A percentile compares a stretch with the other conserved stretches of the same genome.
Evolutionary conservation across 2,888 invertebrate species (phyloP).

Genomic region (Oasisia sp.): DNA sequence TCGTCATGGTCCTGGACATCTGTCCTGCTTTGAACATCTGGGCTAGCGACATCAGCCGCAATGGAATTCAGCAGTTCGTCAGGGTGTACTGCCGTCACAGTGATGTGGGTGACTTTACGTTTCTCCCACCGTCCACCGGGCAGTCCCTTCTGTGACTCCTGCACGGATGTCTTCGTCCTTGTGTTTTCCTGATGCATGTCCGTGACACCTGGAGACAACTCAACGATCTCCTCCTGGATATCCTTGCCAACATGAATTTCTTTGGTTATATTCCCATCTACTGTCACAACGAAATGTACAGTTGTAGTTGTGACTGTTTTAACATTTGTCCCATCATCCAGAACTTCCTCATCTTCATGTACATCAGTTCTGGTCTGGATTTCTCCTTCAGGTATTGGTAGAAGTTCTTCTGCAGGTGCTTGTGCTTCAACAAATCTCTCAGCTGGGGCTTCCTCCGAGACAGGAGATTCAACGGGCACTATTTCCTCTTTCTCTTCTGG

Average conservation of each 20-base stretch:
- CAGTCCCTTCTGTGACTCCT: not conserved
- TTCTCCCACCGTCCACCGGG: not conserved
- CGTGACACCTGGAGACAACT: constrained; percentile 33
- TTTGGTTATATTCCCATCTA: not conserved
- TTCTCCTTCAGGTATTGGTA: not conserved
- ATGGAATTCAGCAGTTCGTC: not conserved
- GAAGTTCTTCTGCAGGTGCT: no score
- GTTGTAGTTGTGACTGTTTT: constrained; percentile 24
- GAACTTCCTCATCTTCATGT: not conserved
- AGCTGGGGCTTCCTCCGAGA: constrained; percentile 20
- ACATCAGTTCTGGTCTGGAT: not conserved
- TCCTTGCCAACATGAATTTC: constrained; percentile 28
- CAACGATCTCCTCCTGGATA: constrained; percentile 32
- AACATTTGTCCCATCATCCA: constrained; percentile 25
- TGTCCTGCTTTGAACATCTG: not conserved
- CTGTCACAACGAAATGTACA: not conserved
- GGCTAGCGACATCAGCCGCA: not conserved
- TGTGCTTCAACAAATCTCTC: constrained; percentile 23
- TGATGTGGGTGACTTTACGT: not conserved
- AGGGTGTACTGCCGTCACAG: not conserved
- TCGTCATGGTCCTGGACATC: not conserved
- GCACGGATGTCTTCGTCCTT: not conserved
- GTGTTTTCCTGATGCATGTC: constrained; percentile 27
- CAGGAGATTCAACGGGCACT: not conserved
- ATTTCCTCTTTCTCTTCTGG: not conserved